Evolutionary conservation across 2,797 vertebrate genomes (phyloP), one percentile per base, ranked within the genome.

Genomic region (Anniella stebbinsi): DNA sequence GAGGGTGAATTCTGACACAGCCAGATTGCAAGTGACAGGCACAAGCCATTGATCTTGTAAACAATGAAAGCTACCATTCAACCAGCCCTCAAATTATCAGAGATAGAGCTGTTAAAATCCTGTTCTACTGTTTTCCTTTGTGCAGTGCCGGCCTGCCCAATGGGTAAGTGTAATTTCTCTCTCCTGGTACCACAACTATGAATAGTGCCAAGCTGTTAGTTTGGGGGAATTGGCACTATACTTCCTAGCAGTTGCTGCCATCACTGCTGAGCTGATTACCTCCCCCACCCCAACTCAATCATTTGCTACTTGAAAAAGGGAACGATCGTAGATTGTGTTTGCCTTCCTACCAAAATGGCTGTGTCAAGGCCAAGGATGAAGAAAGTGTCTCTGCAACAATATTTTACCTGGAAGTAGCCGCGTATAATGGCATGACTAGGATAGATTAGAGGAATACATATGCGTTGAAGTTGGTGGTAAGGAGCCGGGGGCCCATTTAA

Each of bases 1-100:
- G 87, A 76, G 80, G 90, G 85, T 9, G 76, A 89, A 78, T 92
- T 89, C 70, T 86, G 72, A 91, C 41, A 89, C n/a, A 87, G 78
- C 7, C 92, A 92, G 90, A 86, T 89, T 88, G 67, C 45, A 80
- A 91, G 86, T n/a, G 92, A 93, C 81, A 91, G 92, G 88, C 57
- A 13, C 17, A 93, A 93, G 73, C 69, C 89, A 86, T 66, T 85
- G 60, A 91, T 92, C 89, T 89, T 94, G 72, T 84, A 89, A 89
- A 84, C 75, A 83, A 92, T 84, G 80, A 89, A 90, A 77, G 86
- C 80, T 69, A 69, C n/a, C 45, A 84, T 77, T 87, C 84, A 89
- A 83, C 76, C 10, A 89, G 9, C 5, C 70, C 23, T 78, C 84
- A 66, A 91, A 57, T 69, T 51, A 80, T 94, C 89, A 67, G 2